phyloP scores from a whole-genome alignment of 2,113 vertebrate genomes.

The Choloepus hoffmanni region DNA sequence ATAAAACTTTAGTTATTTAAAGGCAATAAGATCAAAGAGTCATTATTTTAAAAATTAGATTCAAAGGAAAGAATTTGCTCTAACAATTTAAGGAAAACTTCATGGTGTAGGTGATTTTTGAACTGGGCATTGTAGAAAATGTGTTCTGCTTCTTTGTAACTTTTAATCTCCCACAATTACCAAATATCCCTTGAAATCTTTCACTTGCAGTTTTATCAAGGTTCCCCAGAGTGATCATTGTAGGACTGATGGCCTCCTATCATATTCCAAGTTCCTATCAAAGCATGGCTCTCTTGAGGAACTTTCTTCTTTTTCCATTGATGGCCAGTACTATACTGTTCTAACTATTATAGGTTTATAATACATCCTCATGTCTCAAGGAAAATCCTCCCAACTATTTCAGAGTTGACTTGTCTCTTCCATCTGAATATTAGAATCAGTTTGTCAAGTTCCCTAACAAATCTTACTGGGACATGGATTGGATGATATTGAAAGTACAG shows the following conservation, averaged over 20 bases:
- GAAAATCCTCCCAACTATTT: not conserved
- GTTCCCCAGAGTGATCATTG: not conserved
- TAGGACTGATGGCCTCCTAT: not conserved
- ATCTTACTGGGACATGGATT: not conserved
- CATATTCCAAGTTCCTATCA: not conserved
- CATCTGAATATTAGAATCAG: not conserved
- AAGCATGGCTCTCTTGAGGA: not conserved
- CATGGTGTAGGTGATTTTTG: not conserved
- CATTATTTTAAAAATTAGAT: not conserved
- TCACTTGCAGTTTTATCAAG: not conserved
- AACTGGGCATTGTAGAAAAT: not conserved
- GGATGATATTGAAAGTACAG: not conserved
- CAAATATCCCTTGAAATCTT: not conserved
- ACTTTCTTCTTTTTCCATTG: not conserved
- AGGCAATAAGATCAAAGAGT: not conserved
- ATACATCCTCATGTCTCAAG: not conserved
- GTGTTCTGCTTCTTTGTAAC: not conserved
- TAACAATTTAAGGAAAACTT: not conserved
- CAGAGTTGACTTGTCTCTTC: not conserved
- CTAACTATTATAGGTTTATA: not conserved
- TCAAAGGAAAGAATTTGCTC: not conserved
- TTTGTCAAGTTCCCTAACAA: not conserved
- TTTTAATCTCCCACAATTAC: not conserved
- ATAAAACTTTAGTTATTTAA: conserved; percentile 4
- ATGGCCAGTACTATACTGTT: not conserved